Evolutionary conservation across 2,888 invertebrate genomes (phyloP).

Genomic region (Diaperis boleti): DNA sequence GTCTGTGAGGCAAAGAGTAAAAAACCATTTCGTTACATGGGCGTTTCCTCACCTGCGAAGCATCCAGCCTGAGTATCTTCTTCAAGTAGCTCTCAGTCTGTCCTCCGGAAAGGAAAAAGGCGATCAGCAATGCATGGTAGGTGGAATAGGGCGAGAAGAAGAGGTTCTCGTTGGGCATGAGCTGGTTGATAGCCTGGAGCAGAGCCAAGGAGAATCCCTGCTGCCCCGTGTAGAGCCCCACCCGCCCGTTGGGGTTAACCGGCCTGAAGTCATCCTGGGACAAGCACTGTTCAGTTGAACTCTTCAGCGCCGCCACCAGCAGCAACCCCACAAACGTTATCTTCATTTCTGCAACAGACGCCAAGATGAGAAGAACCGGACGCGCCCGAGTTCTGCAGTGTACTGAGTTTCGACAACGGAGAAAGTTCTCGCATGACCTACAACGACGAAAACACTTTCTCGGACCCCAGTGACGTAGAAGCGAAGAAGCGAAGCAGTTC

Average conservation of each 20-base stretch:
- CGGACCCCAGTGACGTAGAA: conserved; percentile 43
- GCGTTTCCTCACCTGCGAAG: conserved; percentile 67
- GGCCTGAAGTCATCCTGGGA: conserved; percentile 64
- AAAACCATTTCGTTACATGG: neutral
- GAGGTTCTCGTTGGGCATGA: conserved; percentile 78
- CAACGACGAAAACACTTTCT: conserved; percentile 58
- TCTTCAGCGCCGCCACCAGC: conserved; percentile 36
- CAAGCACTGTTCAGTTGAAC: conserved; percentile 66
- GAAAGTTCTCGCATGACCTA: conserved; percentile 58
- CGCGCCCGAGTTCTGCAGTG: conserved; percentile 7
- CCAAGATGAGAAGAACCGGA: neutral
- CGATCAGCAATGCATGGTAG: conserved; percentile 81
- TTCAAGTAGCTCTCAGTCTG: conserved; percentile 77
- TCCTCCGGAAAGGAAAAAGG: conserved; percentile 82
- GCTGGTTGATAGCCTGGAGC: conserved; percentile 75
- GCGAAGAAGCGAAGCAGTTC: neutral
- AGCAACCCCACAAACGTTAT: conserved; percentile 63
- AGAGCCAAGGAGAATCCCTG: conserved; percentile 79
- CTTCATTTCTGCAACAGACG: conserved; percentile 59
- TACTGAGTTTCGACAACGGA: conserved; percentile 38
- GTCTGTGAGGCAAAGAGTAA: conserved; percentile 64
- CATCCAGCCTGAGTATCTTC: conserved; percentile 73
- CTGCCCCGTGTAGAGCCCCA: conserved; percentile 71
- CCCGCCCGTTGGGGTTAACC: conserved; percentile 47
- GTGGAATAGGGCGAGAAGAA: conserved; percentile 92